These are phyloP conservation scores for Trichosurus vulpecula DNA, from an alignment of 2,797 vertebrate genomes.

Conservation along the genomic window DNA sequence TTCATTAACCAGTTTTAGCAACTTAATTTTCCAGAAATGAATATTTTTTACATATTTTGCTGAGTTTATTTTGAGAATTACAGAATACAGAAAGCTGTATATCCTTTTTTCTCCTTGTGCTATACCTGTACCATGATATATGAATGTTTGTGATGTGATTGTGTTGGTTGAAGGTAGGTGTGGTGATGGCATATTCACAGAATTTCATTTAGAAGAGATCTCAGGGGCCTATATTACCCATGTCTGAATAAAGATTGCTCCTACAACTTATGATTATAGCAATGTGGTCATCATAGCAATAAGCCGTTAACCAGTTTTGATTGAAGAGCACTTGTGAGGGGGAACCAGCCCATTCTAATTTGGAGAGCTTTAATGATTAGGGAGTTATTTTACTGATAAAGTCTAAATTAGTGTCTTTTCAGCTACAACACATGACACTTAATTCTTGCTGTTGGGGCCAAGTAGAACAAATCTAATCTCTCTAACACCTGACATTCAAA, in stretches of 20 bases:
- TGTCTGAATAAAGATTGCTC: background rate
- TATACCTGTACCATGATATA: background rate
- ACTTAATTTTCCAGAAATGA: background rate
- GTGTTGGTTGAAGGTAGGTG: background rate
- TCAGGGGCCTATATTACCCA: background rate
- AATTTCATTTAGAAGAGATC: background rate
- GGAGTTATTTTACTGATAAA: background rate
- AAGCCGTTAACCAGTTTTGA: background rate
- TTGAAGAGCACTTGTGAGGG: background rate
- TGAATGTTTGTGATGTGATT: background rate
- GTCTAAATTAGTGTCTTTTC: background rate
- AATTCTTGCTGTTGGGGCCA: background rate
- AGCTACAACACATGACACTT: background rate
- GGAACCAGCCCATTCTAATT: background rate
- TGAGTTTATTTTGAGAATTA: background rate
- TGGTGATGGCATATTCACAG: background rate
- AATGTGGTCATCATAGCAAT: background rate
- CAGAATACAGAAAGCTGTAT: background rate
- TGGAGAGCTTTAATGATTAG: background rate
- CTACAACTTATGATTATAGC: background rate
- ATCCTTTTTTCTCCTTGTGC: background rate
- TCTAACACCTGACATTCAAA: background rate
- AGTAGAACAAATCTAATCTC: background rate
- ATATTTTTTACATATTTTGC: background rate
- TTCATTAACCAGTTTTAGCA: background rate